Percentiles rank a stretch among this genome's conserved stretches.
phyloP scores from a whole-genome alignment of 2,888 invertebrate species.

The Drosophila trichaetosa region DNA sequence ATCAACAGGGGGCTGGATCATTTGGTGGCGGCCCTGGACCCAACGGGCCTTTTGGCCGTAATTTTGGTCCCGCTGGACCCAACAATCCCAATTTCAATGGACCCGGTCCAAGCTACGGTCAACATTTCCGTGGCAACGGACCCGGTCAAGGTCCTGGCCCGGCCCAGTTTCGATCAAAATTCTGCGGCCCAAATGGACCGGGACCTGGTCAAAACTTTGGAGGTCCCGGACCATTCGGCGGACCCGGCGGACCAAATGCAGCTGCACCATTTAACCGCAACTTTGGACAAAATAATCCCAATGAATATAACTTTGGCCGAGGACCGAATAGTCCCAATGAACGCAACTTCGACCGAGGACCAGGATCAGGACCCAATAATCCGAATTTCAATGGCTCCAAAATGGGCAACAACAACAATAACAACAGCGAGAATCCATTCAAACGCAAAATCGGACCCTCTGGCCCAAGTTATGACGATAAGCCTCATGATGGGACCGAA shows the following conservation, averaged over 20 bases:
- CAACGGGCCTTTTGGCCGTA: slow-evolving; percentile 42
- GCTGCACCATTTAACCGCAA: slow-evolving; percentile 11
- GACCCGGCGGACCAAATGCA: slow-evolving; percentile 28
- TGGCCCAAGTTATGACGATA: slow-evolving; percentile 43
- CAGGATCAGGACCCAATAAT: slow-evolving; percentile 30
- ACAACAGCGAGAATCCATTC: slow-evolving; percentile 72
- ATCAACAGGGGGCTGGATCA: slow-evolving; percentile 19
- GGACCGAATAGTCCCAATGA: slow-evolving; percentile 32
- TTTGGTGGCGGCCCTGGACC: slow-evolving; percentile 29
- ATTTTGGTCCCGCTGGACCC: slow-evolving; percentile 43
- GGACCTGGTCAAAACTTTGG: slow-evolving; percentile 39
- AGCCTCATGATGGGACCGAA: slow-evolving; percentile 24
- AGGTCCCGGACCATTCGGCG: slow-evolving; percentile 33
- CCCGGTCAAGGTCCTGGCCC: slow-evolving; percentile 29
- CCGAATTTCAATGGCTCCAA: slow-evolving; percentile 38
- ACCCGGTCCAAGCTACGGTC: slow-evolving; percentile 35
- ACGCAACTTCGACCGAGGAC: slow-evolving; percentile 37
- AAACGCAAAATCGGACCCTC: slow-evolving; percentile 60
- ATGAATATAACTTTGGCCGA: slow-evolving; percentile 39
- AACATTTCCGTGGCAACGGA: slow-evolving; percentile 35
- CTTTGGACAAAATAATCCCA: slow-evolving; percentile 36
- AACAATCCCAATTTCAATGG: slow-evolving; percentile 38
- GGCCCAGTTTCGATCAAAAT: slow-evolving; percentile 41
- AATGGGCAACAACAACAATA: slow-evolving; percentile 18
- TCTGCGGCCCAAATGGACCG: slow-evolving; percentile 42